A percentile compares a stretch with the other conserved stretches of the same genome.
phyloP scores from a whole-genome alignment of 2,797 vertebrate genomes.

The Pogoniulus pusillus region DNA sequence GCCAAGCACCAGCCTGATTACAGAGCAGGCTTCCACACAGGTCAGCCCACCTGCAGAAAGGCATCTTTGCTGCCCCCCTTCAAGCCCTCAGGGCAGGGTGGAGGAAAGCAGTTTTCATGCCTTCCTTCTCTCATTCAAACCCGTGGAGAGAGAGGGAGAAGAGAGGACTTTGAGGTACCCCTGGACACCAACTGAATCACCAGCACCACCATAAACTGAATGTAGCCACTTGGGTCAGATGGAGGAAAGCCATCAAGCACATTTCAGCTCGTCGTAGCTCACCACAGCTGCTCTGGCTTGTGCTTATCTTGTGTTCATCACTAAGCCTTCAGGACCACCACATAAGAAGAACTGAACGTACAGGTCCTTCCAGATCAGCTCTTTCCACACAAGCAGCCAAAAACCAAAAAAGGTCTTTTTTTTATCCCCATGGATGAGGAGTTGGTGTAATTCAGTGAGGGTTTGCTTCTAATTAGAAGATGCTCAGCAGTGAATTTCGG shows the following conservation, averaged over 20 bases:
- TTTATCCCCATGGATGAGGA: background rate
- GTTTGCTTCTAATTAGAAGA: background rate
- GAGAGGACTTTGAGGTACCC: no score
- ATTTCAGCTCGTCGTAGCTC: background rate
- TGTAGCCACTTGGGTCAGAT: fast-evolving
- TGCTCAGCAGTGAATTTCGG: constrained; percentile 25
- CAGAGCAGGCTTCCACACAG: no score
- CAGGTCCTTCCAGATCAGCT: background rate
- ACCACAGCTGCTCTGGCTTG: fast-evolving
- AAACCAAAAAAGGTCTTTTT: background rate
- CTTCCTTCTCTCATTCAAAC: no score
- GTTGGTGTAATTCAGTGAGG: background rate
- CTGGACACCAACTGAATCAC: background rate
- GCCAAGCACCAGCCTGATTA: no score
- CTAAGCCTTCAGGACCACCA: background rate
- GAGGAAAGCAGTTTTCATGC: no score
- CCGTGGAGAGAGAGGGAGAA: no score
- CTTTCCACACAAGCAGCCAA: background rate
- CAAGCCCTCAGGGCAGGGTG: no score
- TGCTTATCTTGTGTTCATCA: background rate
- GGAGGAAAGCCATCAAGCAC: background rate
- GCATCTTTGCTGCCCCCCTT: no score
- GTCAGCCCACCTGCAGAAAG: no score
- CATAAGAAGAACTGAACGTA: background rate
- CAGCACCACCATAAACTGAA: background rate